Conservation (phyloP, 2,113 vertebrate species). For the Myiozetetes cayanensis region DNA sequence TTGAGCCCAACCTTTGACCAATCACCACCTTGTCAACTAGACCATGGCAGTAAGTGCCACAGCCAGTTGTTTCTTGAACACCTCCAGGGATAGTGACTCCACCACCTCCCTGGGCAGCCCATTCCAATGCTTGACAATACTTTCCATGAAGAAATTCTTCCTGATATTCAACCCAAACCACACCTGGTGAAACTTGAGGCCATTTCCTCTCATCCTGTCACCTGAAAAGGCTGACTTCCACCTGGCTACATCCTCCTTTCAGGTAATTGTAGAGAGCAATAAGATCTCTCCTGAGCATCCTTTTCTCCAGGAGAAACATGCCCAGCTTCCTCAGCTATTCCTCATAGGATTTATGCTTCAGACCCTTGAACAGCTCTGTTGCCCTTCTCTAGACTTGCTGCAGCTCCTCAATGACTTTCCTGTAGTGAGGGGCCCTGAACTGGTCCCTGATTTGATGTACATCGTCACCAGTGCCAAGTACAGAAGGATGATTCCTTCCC, state of each 20-base stretch:
- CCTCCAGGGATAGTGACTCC: background rate
- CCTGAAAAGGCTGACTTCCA: accelerated
- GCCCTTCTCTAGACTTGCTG: accelerated
- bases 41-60: background rate
- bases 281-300: accelerated
- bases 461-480: background rate
- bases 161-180: background rate
- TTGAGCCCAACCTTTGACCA: background rate
- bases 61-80: background rate
- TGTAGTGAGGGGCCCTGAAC: accelerated
- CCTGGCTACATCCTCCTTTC: background rate
- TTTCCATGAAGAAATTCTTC: background rate
- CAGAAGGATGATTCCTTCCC: background rate
- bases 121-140: background rate
- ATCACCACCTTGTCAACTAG: accelerated
- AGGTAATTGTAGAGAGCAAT: accelerated
- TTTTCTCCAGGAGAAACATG: background rate
- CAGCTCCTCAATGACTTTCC: background rate
- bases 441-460: accelerated
- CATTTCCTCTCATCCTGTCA: background rate
- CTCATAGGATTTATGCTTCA: background rate
- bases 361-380: accelerated
- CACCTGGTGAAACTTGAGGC: background rate
- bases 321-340: background rate
- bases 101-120: background rate